These are phyloP conservation scores for Tachina grossa DNA, from an alignment of 2,888 invertebrate genomes.

Conservation along the genomic window DNA sequence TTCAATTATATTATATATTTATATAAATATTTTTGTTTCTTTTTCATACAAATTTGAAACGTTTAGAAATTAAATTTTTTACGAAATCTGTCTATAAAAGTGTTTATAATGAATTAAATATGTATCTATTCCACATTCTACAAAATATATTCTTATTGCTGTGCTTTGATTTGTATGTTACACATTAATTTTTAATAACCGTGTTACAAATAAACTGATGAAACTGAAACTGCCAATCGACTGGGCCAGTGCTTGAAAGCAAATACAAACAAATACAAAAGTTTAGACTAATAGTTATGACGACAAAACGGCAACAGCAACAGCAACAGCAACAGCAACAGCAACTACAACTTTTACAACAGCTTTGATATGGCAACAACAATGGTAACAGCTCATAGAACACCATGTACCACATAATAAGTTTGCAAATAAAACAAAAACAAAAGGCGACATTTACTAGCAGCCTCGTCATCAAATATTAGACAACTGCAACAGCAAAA, in stretches of 20 bases:
- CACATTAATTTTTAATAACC: too few relatives aligned
- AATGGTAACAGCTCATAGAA: conserved; percentile 60
- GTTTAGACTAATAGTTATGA: conserved; percentile 57
- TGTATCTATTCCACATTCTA: too few relatives aligned
- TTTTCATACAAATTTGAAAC: too few relatives aligned
- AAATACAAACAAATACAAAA: not conserved
- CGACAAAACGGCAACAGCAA: conserved; percentile 65
- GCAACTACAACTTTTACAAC: conserved; percentile 26
- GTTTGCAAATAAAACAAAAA: conserved; percentile 53
- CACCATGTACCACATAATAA: conserved; percentile 60
- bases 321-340: conserved; percentile 63
- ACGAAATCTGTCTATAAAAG: too few relatives aligned
- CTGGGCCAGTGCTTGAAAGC: not conserved
- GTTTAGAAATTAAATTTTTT: too few relatives aligned
- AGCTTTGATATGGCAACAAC: conserved; percentile 43
- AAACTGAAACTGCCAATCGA: not conserved
- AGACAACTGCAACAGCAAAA: conserved; percentile 47
- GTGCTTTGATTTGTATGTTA: not conserved
- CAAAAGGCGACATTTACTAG: conserved; percentile 66
- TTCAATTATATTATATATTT: too few relatives aligned
- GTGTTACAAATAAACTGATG: conserved; percentile 1
- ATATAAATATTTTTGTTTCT: too few relatives aligned
- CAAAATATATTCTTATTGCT: not conserved
- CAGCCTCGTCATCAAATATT: conserved; percentile 53
- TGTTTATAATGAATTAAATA: too few relatives aligned